Base-by-base conservation (phyloP, 2,888 invertebrate species). In the Noctua comes region DNA sequence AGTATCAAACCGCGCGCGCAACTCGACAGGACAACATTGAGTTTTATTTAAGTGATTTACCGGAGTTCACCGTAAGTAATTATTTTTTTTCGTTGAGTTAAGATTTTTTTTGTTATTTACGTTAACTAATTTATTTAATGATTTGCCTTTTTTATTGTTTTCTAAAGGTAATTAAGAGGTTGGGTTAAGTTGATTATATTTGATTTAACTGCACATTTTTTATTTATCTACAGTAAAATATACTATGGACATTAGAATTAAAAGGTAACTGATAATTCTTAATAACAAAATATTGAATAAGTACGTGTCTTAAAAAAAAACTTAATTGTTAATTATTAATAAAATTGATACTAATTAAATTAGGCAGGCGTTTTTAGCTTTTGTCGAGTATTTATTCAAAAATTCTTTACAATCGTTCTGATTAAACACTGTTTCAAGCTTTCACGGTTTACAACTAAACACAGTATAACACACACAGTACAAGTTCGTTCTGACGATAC, bases 1-100 rank as follows among this genome's bases (percentile, higher is more conserved):
- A 88, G 89, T 88, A 73, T 74, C 70, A 79, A 82, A 72, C 71
- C 77, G 79, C 77, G 76, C 54, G 69, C 84, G 80, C 76, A 66
- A 13, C 76, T 76, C 86, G 79, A 62, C 77, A 70, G 68, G 80
- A 73, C 71, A 80, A 69, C 89, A 80, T 69, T 79, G 70, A 79
- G 79, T 80, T 77, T 62, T 40, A 75, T 76, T 68, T 64, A 70
- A 72, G 79, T 83, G 77, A 73, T 62, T 76, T 57, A 80, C 76
- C 66, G 76, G 86, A 83, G 8, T 70, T 74, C 40, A 73, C 16
- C 71, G 84, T 85, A 68, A 86, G 84, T 85, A 21, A 65, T 43
- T 27, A 65, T 43, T 27, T 66, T 1, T 16, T 66, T 43, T 16
- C 1, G 16, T n/a, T n/a, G 1, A n/a, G 7, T 43, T 66, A 66